Percentiles rank a stretch among this genome's conserved stretches.
Evolutionary conservation across 2,888 invertebrate genomes (phyloP).

Genomic region (Zygothrica quintamaculata): DNA sequence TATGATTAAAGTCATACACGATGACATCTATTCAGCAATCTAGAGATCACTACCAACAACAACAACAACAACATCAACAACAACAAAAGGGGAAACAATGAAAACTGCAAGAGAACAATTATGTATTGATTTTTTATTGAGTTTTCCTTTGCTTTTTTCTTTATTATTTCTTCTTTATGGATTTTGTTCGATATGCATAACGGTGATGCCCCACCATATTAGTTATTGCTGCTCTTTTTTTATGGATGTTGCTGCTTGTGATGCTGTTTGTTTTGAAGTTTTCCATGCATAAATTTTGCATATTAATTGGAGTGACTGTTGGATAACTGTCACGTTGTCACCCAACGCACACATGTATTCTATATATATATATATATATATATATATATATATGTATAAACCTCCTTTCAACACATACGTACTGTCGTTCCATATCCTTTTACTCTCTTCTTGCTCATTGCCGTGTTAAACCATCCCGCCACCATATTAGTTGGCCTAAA

Average conservation of each 20-base stretch:
- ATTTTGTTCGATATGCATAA: neutral
- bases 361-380: no score
- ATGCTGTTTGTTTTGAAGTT: slow-evolving; percentile 68
- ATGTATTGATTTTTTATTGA: slow-evolving; percentile 71
- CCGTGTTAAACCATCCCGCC: no score
- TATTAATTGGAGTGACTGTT: slow-evolving; percentile 74
- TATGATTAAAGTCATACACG: no score
- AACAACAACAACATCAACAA: slow-evolving; percentile 3
- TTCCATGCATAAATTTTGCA: slow-evolving; percentile 79
- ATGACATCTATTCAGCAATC: no score
- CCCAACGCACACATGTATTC: no score
- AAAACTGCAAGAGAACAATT: slow-evolving; percentile 52
- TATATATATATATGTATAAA: neutral
- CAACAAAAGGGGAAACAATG: slow-evolving; percentile 13
- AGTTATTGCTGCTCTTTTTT: slow-evolving; percentile 19
- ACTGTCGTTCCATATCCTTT: slow-evolving; percentile 3
- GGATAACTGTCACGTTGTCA: slow-evolving; percentile 12
- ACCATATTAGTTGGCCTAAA: slow-evolving; percentile 74
- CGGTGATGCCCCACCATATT: no score
- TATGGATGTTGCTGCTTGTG: slow-evolving; percentile 25
- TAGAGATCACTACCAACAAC: no score
- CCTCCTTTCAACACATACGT: neutral
- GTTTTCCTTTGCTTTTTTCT: slow-evolving; percentile 34
- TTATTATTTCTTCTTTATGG: no score
- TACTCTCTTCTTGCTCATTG: slow-evolving; percentile 13